These are phyloP conservation scores for Catharus fuscescens DNA, from an alignment of 2,113 vertebrate species.

Conservation along the genomic window DNA sequence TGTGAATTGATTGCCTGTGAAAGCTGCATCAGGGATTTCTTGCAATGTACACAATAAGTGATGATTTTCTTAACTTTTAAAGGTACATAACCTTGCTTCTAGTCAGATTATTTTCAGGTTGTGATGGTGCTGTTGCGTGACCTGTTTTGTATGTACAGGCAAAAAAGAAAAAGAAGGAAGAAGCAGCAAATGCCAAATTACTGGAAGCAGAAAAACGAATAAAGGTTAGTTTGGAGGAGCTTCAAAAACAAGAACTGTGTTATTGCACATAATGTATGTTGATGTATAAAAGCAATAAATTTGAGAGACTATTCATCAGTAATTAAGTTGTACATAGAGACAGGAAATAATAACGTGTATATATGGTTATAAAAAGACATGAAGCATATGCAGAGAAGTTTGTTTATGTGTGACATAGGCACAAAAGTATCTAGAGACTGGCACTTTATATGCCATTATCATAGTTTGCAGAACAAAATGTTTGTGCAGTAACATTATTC, in stretches of 20 bases:
- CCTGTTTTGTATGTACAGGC: constrained; percentile 88
- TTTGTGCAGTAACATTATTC: neutral
- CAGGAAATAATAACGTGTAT: neutral
- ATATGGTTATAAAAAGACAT: neutral
- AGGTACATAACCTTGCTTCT: constrained; percentile 65
- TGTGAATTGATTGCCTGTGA: neutral
- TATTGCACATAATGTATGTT: neutral
- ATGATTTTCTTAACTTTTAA: constrained; percentile 59
- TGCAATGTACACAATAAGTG: neutral
- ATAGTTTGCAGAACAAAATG: neutral
- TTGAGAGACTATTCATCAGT: neutral
- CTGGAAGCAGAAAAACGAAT: constrained; percentile 94
- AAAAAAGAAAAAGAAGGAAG: constrained; percentile 96
- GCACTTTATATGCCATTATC: neutral
- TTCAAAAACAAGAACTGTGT: constrained; percentile 25
- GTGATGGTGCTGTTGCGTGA: constrained; percentile 77
- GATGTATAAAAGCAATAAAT: neutral
- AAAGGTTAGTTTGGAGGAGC: constrained; percentile 86
- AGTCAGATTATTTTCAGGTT: constrained; percentile 71
- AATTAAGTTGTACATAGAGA: neutral
- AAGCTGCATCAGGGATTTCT: neutral
- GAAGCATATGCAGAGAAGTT: neutral
- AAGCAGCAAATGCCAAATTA: constrained; percentile 95
- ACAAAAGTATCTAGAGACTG: neutral
- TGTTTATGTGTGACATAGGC: neutral